Evolutionary conservation across 2,888 invertebrate genomes (phyloP).

Genomic region (Papilio elwesi): DNA sequence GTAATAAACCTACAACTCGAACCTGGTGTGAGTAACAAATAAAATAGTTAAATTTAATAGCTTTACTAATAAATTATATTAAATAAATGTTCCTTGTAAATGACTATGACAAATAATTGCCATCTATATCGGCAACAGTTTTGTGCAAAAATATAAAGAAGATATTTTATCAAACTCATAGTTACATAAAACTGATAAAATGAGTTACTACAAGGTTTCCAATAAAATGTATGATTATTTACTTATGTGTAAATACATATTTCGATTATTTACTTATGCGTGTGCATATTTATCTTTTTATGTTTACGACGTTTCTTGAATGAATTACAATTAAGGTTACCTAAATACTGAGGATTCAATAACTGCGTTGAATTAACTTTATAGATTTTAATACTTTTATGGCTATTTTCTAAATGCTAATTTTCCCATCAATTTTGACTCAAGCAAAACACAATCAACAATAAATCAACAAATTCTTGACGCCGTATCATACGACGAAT

Average conservation of each 20-base stretch:
- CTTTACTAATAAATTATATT: background rate
- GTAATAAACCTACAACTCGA: background rate
- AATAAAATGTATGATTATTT: conserved; percentile 11
- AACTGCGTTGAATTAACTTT: conserved; percentile 19
- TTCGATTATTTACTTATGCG: conserved; percentile 1
- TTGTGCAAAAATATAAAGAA: conserved; percentile 16
- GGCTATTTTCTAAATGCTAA: conserved; percentile 33
- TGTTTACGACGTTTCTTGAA: background rate
- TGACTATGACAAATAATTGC: conserved; percentile 32
- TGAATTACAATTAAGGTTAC: conserved; percentile 8
- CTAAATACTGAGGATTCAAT: conserved; percentile 11
- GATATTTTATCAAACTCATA: conserved; percentile 21
- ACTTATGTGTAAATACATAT: conserved; percentile 2
- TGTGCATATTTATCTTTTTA: conserved; percentile 3
- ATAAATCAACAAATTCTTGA: conserved; percentile 37
- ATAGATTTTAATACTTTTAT: conserved; percentile 17
- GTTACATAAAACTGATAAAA: conserved; percentile 12
- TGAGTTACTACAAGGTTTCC: conserved; percentile 23
- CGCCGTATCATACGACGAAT: conserved; percentile 20
- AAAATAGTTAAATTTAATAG: conserved; percentile 24
- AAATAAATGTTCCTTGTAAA: conserved; percentile 19
- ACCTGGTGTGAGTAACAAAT: conserved; percentile 11
- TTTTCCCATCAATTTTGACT: conserved; percentile 32
- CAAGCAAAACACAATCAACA: conserved; percentile 39
- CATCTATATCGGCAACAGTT: conserved; percentile 22